These are phyloP conservation scores for Cardiocondyla obscurior DNA, from an alignment of 1,140 invertebrate species.

Conservation along the genomic window DNA sequence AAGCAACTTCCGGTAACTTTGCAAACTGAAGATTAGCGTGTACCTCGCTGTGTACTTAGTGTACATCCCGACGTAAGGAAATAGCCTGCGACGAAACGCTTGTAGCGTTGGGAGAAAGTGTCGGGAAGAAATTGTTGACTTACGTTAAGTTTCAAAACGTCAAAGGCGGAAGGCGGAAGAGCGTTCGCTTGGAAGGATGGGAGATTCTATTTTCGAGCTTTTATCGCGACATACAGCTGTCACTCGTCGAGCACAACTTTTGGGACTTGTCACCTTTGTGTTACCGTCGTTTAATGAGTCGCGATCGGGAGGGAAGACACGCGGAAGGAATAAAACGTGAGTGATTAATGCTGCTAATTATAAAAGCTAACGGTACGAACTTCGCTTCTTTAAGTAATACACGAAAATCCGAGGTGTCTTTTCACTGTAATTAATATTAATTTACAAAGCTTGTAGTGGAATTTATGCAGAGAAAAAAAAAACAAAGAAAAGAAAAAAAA, in stretches of 20 bases:
- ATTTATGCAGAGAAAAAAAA: background rate
- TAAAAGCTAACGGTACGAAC: background rate
- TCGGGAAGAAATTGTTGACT: too few relatives aligned
- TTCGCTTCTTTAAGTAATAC: background rate
- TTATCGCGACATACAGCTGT: background rate
- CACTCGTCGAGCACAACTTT: background rate
- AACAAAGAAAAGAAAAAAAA: background rate
- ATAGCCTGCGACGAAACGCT: background rate
- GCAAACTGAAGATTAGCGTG: background rate
- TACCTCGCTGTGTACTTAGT: background rate
- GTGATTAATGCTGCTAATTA: background rate
- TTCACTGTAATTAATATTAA: background rate
- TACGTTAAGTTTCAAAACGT: background rate
- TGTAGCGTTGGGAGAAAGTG: background rate
- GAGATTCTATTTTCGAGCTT: slow-evolving; percentile 3
- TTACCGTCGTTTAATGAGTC: background rate
- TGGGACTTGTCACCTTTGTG: background rate
- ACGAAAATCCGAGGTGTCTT: background rate
- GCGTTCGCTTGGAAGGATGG: background rate
- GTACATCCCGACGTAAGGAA: background rate
- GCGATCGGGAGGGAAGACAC: background rate
- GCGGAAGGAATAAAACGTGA: background rate
- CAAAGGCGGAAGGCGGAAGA: background rate
- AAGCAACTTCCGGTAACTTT: background rate
- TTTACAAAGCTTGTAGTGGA: background rate